Base-by-base conservation (phyloP, 37 sponge, comb jelly and placozoan species). In the Theonella swinhoei region DNA sequence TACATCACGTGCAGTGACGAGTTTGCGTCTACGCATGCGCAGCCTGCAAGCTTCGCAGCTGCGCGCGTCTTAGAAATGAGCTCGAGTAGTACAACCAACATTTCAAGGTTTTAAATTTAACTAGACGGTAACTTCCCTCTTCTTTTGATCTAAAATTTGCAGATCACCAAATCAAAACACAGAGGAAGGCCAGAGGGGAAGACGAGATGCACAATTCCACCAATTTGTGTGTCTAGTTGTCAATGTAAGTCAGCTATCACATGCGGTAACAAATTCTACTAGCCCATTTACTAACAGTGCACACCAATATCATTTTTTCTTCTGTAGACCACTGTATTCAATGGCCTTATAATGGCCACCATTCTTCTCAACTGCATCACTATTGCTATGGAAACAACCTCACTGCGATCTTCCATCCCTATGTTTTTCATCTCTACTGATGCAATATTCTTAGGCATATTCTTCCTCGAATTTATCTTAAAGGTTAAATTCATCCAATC, bases 361-460 rank as follows among this genome's bases (percentile, higher is more conserved):
- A 93, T 93, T 20, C 42, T 86, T 75, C 83, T 89, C 68, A 93
- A 90, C 31, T 75, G 90, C 28, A 26, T 90, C 62, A 86, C 83
- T 69, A 90, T 93, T 42, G 90, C 91, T 60, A 41, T 93, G 82
- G 94, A 93, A 66, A 93, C 94, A 9, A 89, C 77, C 19, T 75
- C 87, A 8, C 80, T 93, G 32, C 58, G 61, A 0, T 58, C 39
- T 26, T 68, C 79, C 26, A 17, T 74, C 31, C 90, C 90, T 2
- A 36, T 70, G 17, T 66, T 93, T 80, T 90, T 93, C 64, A 64
- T 39, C 3, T 54, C 42, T 2, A 83, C 80, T 22, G 87, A 93
- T 40, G 39, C 47, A 17, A 80, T 93, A 36, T 93, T 93, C 64
- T 59, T 93, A 19, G 76, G 61, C 35, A 79, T 93, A 23, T 93